These are phyloP conservation scores for Phataginus tricuspis DNA, from an alignment of 2,797 vertebrate species.

Conservation along the genomic window DNA sequence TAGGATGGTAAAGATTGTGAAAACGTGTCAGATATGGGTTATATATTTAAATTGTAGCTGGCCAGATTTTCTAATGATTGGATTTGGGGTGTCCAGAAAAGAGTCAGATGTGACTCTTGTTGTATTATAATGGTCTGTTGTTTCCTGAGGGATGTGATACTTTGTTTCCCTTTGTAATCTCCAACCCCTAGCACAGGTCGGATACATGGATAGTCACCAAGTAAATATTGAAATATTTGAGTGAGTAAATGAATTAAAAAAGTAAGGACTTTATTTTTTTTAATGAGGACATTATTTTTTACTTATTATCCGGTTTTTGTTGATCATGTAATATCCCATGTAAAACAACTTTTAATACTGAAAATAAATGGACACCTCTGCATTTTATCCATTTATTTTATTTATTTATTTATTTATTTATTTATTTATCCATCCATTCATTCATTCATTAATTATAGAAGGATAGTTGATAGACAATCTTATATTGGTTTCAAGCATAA, in stretches of 20 bases:
- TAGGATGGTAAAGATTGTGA: background rate
- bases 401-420: background rate
- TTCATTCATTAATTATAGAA: too few species aligned
- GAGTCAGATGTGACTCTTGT: background rate
- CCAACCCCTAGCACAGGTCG: background rate
- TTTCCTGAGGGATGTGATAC: background rate
- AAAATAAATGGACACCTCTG: background rate
- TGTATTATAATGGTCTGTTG: background rate
- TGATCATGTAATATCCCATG: background rate
- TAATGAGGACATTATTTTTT: background rate
- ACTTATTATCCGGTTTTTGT: constrained; percentile 64
- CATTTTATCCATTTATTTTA: background rate
- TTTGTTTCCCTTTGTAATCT: background rate
- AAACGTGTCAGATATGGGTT: background rate
- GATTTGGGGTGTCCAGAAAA: background rate
- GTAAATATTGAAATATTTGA: background rate
- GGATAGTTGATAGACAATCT: too few species aligned
- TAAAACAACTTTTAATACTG: constrained; percentile 34
- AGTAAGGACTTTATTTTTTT: background rate
- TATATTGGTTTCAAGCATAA: too few species aligned
- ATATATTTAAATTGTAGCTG: background rate
- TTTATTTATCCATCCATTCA: background rate
- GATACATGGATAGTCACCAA: background rate
- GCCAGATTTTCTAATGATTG: background rate
- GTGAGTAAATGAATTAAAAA: constrained; percentile 31